phyloP scores from a whole-genome alignment of 2,888 invertebrate genomes.

The Odontocolon sp. region DNA sequence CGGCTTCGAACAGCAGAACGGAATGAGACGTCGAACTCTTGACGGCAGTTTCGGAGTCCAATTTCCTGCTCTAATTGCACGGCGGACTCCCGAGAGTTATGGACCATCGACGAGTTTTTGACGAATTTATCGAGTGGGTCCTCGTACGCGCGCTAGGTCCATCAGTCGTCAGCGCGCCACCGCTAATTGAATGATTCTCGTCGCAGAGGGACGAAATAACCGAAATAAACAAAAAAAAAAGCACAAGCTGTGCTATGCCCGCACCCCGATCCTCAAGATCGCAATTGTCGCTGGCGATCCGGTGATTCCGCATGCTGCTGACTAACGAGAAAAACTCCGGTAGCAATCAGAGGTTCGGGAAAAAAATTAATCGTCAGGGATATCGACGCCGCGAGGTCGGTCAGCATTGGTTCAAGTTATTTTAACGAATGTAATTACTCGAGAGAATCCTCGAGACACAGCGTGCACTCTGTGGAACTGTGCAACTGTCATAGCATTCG shows the following conservation, averaged over 20 bases:
- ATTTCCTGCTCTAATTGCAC: slow-evolving; percentile 47
- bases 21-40: slow-evolving; percentile 44
- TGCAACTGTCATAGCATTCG: neutral
- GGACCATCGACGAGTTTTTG: slow-evolving; percentile 59
- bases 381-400: slow-evolving; percentile 46
- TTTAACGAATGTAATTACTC: slow-evolving; percentile 75
- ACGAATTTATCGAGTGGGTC: slow-evolving; percentile 60
- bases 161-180: slow-evolving; percentile 40
- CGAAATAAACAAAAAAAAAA: too few relatives aligned
- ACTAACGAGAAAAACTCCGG: slow-evolving; percentile 30
- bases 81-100: slow-evolving; percentile 49
- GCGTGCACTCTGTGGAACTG: slow-evolving; percentile 21
- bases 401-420: slow-evolving; percentile 62
- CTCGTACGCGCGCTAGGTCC: slow-evolving; percentile 27
- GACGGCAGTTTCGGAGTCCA: slow-evolving; percentile 37
- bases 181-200: slow-evolving; percentile 61
- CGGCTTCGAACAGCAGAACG: neutral
- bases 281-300: slow-evolving; percentile 26
- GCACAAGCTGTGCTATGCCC: too few relatives aligned
- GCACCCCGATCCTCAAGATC: neutral
- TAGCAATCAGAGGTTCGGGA: slow-evolving; percentile 11
- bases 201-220: slow-evolving; percentile 31
- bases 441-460: slow-evolving; percentile 9
- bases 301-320: slow-evolving; percentile 25
- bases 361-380: slow-evolving; percentile 49